Percentiles rank a stretch among this genome's conserved stretches.
These are phyloP conservation scores for Sphenopsis melanotis DNA, from an alignment of 2,797 vertebrate species.

Conservation along the genomic window DNA sequence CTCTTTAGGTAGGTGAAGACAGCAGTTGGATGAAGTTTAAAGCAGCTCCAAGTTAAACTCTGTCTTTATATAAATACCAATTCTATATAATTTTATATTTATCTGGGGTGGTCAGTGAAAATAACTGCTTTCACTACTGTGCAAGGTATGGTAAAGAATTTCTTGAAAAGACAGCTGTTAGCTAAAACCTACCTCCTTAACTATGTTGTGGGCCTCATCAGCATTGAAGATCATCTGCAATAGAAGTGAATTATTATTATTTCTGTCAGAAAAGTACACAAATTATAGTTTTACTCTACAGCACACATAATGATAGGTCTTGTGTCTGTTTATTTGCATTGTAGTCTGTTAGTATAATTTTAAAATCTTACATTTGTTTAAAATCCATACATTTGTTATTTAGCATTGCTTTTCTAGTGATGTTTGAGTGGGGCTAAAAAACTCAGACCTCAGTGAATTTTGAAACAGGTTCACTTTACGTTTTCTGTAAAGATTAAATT, in stretches of 20 bases:
- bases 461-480: neutral
- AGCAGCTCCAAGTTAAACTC: neutral
- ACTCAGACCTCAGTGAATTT: fast-evolving
- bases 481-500: neutral
- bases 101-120: neutral
- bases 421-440: neutral
- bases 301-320: fast-evolving
- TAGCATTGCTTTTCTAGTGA: neutral
- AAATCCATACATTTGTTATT: neutral
- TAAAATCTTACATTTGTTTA: neutral
- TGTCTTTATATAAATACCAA: neutral
- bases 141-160: neutral
- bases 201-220: slow-evolving; percentile 86
- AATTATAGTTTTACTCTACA: neutral
- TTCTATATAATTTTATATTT: neutral
- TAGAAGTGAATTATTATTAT: neutral
- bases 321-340: fast-evolving
- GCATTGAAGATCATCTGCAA: slow-evolving; percentile 85
- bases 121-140: neutral
- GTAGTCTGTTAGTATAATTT: neutral
- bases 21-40: neutral
- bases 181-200: slow-evolving; percentile 86
- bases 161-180: neutral
- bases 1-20: neutral
- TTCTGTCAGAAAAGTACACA: neutral